Percentiles rank a stretch among this genome's conserved stretches.
Conservation (phyloP, 2,797 vertebrate species). For the Alectoris magna region DNA sequence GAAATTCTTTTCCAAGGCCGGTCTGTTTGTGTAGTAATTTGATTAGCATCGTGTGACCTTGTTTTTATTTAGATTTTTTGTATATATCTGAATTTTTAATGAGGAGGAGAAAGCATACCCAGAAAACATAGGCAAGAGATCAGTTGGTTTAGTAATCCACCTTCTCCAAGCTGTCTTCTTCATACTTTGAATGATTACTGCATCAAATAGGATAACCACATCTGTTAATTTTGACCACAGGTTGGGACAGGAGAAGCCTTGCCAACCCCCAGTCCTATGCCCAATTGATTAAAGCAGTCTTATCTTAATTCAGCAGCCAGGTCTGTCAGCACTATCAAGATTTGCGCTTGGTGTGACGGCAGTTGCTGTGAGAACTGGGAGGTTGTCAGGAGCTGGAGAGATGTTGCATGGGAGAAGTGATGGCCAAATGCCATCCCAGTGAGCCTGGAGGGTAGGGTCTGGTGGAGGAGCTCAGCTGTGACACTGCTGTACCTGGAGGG, state of each 20-base stretch:
- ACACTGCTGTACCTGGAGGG: not conserved
- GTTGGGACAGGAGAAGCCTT: not conserved
- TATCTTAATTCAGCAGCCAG: not conserved
- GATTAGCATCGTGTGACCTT: not conserved
- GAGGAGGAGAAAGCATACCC: not conserved
- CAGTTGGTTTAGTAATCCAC: not conserved
- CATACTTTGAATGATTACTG: not conserved
- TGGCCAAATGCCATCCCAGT: not conserved
- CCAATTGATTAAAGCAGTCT: fast-evolving
- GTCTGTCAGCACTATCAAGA: not conserved
- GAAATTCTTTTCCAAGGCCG: not conserved
- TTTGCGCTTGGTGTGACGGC: not conserved
- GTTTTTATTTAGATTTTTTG: not conserved
- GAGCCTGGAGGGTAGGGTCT: not conserved
- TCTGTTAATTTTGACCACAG: not conserved
- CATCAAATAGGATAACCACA: not conserved
- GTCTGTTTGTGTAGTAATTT: not conserved
- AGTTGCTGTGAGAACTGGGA: not conserved
- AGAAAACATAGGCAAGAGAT: not conserved
- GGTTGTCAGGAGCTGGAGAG: not conserved
- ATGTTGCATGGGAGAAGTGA: not conserved
- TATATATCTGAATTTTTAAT: not conserved
- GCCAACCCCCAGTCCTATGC: not conserved
- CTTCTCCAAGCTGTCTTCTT: not conserved
- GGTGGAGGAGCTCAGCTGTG: not conserved